Conservation (phyloP, 2,888 invertebrate species). For the Idaea straminata region DNA sequence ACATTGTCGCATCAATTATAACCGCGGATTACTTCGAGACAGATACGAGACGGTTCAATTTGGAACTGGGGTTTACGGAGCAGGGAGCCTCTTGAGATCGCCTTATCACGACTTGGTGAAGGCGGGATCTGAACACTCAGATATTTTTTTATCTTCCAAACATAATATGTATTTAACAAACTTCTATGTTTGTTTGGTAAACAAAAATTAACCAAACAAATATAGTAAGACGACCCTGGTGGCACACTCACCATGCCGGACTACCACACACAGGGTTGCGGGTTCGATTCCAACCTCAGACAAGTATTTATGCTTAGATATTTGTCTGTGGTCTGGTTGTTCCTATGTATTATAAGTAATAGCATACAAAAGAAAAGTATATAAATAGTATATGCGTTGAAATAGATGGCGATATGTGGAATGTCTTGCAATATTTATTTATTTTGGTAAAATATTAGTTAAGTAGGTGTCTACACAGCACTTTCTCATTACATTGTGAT, state of each 20-base stretch:
- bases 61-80: conserved; percentile 51
- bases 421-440: no score
- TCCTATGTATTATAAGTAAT: no score
- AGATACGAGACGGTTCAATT: conserved; percentile 77
- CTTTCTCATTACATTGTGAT: not conserved
- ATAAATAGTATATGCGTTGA: no score
- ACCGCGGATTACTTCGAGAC: conserved; percentile 73
- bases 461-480: not conserved
- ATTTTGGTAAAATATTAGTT: not conserved
- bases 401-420: no score
- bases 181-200: not conserved
- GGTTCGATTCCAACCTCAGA: no score
- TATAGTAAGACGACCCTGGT: no score
- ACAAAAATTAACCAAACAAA: no score
- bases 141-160: not conserved
- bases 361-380: no score
- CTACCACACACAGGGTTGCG: no score
- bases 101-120: conserved; percentile 59
- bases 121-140: conserved; percentile 29
- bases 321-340: no score
- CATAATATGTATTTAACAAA: not conserved
- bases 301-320: no score
- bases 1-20: conserved; percentile 79
- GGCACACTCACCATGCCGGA: no score
- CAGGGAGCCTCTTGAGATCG: conserved; percentile 60